A percentile compares a stretch with the other conserved stretches of the same genome.
These are phyloP conservation scores for Danionella cerebrum DNA, from an alignment of 2,113 vertebrate genomes.

Conservation along the genomic window DNA sequence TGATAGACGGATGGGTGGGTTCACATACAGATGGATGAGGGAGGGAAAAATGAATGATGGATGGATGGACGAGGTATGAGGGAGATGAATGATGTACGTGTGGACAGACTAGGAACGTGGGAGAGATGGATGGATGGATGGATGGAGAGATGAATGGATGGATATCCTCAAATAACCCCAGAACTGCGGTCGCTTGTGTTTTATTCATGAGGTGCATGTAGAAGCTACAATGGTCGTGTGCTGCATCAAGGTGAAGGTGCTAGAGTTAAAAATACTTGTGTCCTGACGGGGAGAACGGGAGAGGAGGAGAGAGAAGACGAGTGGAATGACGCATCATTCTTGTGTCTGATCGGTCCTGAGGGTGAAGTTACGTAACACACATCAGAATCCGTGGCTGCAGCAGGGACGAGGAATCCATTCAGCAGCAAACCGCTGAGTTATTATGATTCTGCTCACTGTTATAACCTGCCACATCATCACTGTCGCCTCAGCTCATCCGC, in stretches of 20 bases:
- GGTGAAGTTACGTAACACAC: slow-evolving; percentile 22
- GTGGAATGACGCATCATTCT: slow-evolving; percentile 28
- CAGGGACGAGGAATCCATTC: slow-evolving; percentile 14
- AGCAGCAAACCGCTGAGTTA: neutral
- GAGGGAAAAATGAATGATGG: no score
- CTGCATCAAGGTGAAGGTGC: neutral
- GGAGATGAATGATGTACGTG: no score
- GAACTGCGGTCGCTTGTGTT: neutral
- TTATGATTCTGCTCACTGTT: neutral
- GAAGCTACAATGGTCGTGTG: neutral
- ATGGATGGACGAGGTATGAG: no score
- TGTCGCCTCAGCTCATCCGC: neutral
- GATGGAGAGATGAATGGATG: no score
- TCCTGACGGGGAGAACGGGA: neutral
- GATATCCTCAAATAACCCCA: neutral
- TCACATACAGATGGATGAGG: no score
- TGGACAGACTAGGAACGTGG: no score
- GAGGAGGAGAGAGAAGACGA: neutral
- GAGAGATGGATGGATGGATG: no score
- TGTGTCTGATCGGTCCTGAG: slow-evolving; percentile 13
- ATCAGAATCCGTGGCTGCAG: neutral
- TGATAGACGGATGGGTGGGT: no score
- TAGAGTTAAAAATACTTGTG: slow-evolving; percentile 2
- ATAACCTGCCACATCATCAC: neutral
- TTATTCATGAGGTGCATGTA: slow-evolving; percentile 8